Evolutionary conservation across 2,797 vertebrate genomes (phyloP), one percentile per base, ranked within the genome.

Genomic region (Lacerta viridis): DNA sequence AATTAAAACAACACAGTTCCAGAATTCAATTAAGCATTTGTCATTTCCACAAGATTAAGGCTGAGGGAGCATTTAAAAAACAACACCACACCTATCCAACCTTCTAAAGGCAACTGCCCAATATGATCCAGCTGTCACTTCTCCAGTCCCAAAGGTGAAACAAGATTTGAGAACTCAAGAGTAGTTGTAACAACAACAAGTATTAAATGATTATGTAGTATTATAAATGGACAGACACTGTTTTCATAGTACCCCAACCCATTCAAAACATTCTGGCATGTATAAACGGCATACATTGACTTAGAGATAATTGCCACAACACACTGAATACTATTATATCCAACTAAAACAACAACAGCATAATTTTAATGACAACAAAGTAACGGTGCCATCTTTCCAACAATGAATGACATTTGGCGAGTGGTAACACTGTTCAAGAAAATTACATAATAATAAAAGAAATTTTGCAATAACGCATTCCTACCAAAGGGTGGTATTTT

Each of bases 11-110:
- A 76, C 27, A 75, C 15, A 68, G 33, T 36, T 18, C 76, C 36
- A 93, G 27, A 43, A 9, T 76, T 17, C 18, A 80, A 86, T 43
- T 11, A 83, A 18, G 81, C 23, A 87, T 81, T 43, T 87, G 86
- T 33, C 1, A 79, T 41, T 88, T 87, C 46, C 29, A 91, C 77
- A 79, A 55, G 13, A 55, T 55, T 55, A 55, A 55, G 50, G 36
- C 10, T 17, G 11, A 10, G 13, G 10, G 4, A 3, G 76, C 36
- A 6, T 39, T 75, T 29, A 43, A 46, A 74, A 6, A 76, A 50
- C 27, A 78, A 27, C 11, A 46, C 27, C 50, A 55, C 50, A 76
- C 43, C 43, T 78, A 46, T 78, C 68, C 68, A 27, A 69, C 6
- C 7, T 20, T n/a, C 33, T 8, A 46, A 46, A 9, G 7, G n/a